Base-by-base conservation (phyloP, 2,113 vertebrate genomes). In the Mormyrus lacerda region DNA sequence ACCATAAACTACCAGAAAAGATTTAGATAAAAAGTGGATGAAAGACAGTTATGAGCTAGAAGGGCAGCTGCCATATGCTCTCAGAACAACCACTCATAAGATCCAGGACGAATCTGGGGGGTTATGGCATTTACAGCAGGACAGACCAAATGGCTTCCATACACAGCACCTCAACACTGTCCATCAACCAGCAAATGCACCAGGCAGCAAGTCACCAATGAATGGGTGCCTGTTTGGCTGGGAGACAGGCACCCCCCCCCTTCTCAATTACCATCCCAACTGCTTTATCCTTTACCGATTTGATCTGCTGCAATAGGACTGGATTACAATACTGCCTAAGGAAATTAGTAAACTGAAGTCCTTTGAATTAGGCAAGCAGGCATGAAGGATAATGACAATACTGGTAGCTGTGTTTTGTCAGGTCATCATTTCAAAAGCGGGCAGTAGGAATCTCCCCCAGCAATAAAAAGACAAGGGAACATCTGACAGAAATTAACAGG, bases 301-400 rank as follows among this genome's bases (percentile, higher is more conserved):
- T 73, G 42, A 90, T 92, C 91, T 90, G 8, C 90, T 61, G 91
- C 11, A 87, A 50, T 87, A 84, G 88, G 84, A 88, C 58, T 1
- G 9, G 61, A 69, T 83, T 90, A 82, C 90, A 95, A 95, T 94
- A 95, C 94, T 95, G 94, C 91, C 42, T 76, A 91, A 91, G 55
- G 89, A 94, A 92, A 50, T 48, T 87, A 89, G 91, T 94, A 93
- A 94, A 94, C 92, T 91, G 88, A 93, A 90, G n/a, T 91, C 90
- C 89, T 91, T 90, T 45, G 88, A 87, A 90, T 94, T 94, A 95
- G 95, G 94, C 95, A 94, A 95, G 87, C 89, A 88, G 88, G 76
- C 8, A 90, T 86, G 13, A 85, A 85, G 50, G 85, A 88, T 93
- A 86, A 89, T 79, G 88, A 53, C 92, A 94, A 95, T 90, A 93